These are phyloP conservation scores for Heliconius nattereri DNA, from an alignment of 1,140 invertebrate species.

Conservation along the genomic window DNA sequence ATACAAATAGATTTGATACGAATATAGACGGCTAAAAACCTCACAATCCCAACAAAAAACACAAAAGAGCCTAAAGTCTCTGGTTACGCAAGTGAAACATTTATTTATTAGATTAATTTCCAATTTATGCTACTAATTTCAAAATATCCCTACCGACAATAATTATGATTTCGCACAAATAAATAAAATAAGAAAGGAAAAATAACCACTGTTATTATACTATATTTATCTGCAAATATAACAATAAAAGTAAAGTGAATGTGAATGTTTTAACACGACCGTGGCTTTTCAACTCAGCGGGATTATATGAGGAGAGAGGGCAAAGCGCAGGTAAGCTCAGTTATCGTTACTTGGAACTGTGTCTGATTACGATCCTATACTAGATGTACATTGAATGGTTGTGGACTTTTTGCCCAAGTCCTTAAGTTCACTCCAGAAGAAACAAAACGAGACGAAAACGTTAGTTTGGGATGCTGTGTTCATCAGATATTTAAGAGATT, in stretches of 20 bases:
- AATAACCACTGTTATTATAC: not conserved
- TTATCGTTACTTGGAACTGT: slow-evolving; percentile 56
- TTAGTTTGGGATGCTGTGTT: not conserved
- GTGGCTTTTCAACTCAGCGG: slow-evolving; percentile 44
- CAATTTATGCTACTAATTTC: no score
- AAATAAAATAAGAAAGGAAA: not conserved
- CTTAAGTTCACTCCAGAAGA: not conserved
- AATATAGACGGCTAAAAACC: no score
- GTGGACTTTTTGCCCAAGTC: slow-evolving; percentile 10
- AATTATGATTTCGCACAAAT: not conserved
- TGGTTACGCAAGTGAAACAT: no score
- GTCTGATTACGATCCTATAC: slow-evolving; percentile 44
- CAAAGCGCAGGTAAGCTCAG: slow-evolving; percentile 55
- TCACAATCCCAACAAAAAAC: no score
- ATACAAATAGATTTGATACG: no score
- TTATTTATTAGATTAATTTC: no score
- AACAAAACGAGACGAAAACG: not conserved
- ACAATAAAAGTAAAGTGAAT: not conserved
- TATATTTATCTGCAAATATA: not conserved
- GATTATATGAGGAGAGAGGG: slow-evolving; percentile 40
- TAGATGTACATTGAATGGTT: slow-evolving; percentile 26
- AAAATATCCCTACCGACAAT: not conserved
- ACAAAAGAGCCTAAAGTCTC: no score
- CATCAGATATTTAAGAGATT: not conserved
- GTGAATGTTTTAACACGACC: slow-evolving; percentile 34